phyloP scores from a whole-genome alignment of 2,797 vertebrate genomes.

The Phrynocephalus guinanensis region DNA sequence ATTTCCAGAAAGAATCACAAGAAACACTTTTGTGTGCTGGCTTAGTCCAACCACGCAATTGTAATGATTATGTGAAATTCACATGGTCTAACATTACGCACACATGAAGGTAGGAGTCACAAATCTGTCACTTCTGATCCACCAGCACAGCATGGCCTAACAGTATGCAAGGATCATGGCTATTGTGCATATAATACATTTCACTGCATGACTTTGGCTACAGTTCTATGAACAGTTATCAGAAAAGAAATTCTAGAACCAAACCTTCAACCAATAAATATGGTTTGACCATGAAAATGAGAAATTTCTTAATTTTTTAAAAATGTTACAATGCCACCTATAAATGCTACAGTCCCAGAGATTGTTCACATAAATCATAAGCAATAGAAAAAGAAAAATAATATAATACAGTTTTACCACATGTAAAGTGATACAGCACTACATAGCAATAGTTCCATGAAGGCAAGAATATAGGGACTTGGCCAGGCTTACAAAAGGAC shows the following conservation, averaged over 20 bases:
- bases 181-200: background rate
- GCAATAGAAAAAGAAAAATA: background rate
- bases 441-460: background rate
- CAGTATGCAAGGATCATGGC: background rate
- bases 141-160: background rate
- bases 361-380: background rate
- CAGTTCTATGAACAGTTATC: background rate
- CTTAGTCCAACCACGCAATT: slow-evolving; percentile 6
- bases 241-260: background rate
- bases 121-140: slow-evolving; percentile 2
- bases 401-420: background rate
- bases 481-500: background rate
- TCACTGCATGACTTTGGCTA: background rate
- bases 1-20: slow-evolving; percentile 20
- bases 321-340: background rate
- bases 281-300: background rate
- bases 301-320: background rate
- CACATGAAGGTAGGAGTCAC: background rate
- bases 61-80: background rate
- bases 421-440: background rate
- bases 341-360: background rate
- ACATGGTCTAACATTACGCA: background rate
- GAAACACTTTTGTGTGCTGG: slow-evolving; percentile 3
- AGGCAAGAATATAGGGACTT: background rate
- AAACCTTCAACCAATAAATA: background rate